These are phyloP conservation scores for Brachypodius melanocephalos DNA, from an alignment of 2,113 vertebrate genomes.

Conservation along the genomic window DNA sequence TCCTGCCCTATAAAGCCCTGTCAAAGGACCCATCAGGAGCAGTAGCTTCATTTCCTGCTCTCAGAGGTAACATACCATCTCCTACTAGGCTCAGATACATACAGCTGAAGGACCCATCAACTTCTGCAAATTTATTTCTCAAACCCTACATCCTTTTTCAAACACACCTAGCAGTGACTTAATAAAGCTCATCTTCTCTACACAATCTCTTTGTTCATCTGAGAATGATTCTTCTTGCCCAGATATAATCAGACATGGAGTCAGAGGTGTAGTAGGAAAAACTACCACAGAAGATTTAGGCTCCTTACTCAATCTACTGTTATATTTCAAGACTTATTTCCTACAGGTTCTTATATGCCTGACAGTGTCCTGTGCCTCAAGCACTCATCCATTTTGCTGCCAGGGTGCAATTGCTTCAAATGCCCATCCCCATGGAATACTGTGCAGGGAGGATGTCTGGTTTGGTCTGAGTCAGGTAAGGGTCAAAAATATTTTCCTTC, in stretches of 20 bases:
- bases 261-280: not conserved
- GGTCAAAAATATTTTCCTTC: not conserved
- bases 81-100: not conserved
- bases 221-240: not conserved
- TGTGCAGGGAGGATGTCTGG: not conserved
- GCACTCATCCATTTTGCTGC: not conserved
- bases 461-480: not conserved
- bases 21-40: not conserved
- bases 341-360: not conserved
- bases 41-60: not conserved
- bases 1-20: not conserved
- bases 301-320: not conserved
- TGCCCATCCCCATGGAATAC: not conserved
- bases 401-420: accelerated
- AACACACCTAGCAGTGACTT: not conserved
- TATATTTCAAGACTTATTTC: not conserved
- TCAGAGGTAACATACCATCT: not conserved
- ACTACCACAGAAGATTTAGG: not conserved
- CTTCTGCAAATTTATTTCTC: not conserved
- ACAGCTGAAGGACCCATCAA: not conserved
- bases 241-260: not conserved
- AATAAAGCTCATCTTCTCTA: not conserved
- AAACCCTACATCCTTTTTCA: not conserved
- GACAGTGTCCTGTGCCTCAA: not conserved
- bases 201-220: not conserved